Evolutionary conservation across 2,888 invertebrate species (phyloP), one percentile per base, ranked within the genome.

Genomic region (Smittia sp.): DNA sequence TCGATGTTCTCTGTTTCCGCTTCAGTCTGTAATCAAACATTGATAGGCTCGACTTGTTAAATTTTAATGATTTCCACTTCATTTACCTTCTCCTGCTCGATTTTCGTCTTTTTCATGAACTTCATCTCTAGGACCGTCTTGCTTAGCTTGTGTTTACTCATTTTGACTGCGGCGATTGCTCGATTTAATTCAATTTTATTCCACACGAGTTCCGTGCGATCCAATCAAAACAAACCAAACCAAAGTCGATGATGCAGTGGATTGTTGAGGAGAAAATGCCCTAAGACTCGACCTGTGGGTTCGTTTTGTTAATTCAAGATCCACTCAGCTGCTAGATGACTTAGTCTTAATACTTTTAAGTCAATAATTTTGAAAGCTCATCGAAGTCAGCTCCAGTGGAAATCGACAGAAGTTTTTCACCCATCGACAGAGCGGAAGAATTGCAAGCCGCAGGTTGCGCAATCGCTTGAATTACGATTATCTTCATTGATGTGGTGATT

Each of bases 41-140:
- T 20, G 13, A 18, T 9, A 38, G 6, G 11, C 11, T 38, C 7
- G 22, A 58, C 4, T 4, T 58, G 22, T 18, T 46, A 46, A n/a
- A n/a, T 52, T 58, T 58, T 58, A 46, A 58, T 46, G 46, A n/a
- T 58, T 20, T 58, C 20, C 11, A 46, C 6, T 46, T 46, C 15
- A 13, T 22, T 52, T 58, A 65, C 73, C 65, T 73, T 63, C 24
- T 73, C 73, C 15, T 63, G 63, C 24, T 73, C 25, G 13, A 73
- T 65, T 41, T 65, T 73, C 1, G 73, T 46, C 46, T 38, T 73
- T 20, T 73, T 73, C 73, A 73, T 73, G 9, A 73, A 73, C 25
- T 73, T 73, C 73, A 73, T 73, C n/a, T 65, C 65, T 6, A 73
- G 32, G 9, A 73, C 73, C 0, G 65, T 65, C 22, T 73, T 73